Conservation (phyloP, 1,140 invertebrate species). For the Matsumurasca onukii region DNA sequence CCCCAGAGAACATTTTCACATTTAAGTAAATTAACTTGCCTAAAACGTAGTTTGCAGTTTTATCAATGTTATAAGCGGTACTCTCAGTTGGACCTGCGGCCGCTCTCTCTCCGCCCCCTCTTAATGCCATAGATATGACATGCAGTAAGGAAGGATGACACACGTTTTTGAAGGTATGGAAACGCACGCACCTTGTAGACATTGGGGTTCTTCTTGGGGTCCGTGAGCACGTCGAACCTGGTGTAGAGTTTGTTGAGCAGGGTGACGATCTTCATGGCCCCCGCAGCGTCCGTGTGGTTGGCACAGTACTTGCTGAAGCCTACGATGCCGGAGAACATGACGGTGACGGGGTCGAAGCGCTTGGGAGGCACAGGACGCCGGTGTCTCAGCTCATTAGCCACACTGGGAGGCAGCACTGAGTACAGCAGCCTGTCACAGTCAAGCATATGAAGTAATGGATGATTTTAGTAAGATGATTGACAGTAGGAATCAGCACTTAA, state of each 20-base stretch:
- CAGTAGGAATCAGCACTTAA: no score
- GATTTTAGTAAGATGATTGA: no score
- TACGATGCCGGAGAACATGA: conserved; percentile 93
- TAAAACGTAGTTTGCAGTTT: no score
- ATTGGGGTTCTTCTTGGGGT: conserved; percentile 87
- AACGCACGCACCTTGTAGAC: conserved; percentile 85
- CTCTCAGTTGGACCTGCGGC: no score
- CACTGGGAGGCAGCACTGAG: conserved; percentile 89
- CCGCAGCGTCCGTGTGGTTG: conserved; percentile 77
- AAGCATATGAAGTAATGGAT: no score
- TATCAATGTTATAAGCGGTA: no score
- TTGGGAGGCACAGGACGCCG: conserved; percentile 83
- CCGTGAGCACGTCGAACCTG: conserved; percentile 87
- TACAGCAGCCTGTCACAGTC: conserved; percentile 65
- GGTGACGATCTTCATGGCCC: conserved; percentile 90
- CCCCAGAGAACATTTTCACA: no score
- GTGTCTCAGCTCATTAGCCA: conserved; percentile 90
- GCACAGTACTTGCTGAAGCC: conserved; percentile 89
- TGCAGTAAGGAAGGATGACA: no score
- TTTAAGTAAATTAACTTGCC: no score
- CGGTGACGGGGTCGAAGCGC: conserved; percentile 84
- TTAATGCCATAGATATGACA: no score
- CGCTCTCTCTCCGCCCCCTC: no score
- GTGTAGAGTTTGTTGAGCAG: conserved; percentile 91
- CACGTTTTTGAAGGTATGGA: neutral